Evolutionary conservation across 2,797 vertebrate species (phyloP).

Genomic region (Chromis chromis): DNA sequence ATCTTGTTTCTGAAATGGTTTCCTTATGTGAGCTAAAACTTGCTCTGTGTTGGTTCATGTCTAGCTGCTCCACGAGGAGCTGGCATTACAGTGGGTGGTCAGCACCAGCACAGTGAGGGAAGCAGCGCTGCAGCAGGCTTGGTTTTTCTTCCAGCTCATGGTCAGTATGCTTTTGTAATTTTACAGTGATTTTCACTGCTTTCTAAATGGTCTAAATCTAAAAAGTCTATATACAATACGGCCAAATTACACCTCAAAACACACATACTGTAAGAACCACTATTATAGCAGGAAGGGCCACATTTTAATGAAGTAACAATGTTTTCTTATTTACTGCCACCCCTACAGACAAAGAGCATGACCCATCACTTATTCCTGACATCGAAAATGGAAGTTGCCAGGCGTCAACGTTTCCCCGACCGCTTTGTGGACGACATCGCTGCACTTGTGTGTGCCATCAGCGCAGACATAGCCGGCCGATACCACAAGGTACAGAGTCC

Average conservation of each 20-base stretch:
- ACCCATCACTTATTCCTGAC: constrained; percentile 89
- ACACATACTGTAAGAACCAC: background rate
- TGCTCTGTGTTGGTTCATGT: constrained; percentile 38
- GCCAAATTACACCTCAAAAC: background rate
- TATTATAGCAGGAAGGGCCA: background rate
- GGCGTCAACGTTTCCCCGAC: constrained; percentile 91
- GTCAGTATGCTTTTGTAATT: constrained; percentile 73
- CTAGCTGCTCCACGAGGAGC: constrained; percentile 92
- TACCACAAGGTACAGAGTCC: constrained; percentile 87
- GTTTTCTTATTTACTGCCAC: background rate
- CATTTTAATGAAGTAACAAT: background rate
- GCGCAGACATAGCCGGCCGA: constrained; percentile 88
- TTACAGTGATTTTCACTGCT: background rate
- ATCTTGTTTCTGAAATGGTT: background rate
- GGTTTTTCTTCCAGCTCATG: constrained; percentile 96
- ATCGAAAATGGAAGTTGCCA: constrained; percentile 84
- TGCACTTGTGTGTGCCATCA: constrained; percentile 89
- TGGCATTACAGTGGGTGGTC: constrained; percentile 95
- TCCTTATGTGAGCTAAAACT: constrained; percentile 7
- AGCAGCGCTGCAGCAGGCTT: constrained; percentile 90
- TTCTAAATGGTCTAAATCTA: background rate
- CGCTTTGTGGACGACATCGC: constrained; percentile 92
- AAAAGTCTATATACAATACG: background rate
- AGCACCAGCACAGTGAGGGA: constrained; percentile 90
- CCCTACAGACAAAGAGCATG: constrained; percentile 91